phyloP scores from a whole-genome alignment of 1,140 invertebrate species.

The Rhopalosiphum maidis region DNA sequence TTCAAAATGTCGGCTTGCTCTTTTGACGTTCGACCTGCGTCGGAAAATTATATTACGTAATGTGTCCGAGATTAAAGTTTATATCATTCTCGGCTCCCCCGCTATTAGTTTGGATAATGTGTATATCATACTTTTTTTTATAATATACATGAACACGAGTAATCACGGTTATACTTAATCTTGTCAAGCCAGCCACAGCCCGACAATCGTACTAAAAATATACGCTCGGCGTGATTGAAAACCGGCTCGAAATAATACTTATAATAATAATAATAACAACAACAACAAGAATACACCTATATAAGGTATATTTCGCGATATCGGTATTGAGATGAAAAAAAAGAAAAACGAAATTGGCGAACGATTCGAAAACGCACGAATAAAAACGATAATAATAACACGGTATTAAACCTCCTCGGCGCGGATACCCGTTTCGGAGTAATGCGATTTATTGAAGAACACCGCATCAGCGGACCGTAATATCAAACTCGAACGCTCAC shows the following conservation, averaged over 20 bases:
- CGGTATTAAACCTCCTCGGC: background rate
- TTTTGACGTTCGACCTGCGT: background rate
- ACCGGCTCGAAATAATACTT: background rate
- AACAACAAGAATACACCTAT: background rate
- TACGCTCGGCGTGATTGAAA: background rate
- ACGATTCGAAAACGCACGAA: background rate
- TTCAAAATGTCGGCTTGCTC: background rate
- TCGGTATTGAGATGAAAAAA: background rate
- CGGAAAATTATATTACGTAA: background rate
- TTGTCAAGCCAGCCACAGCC: background rate
- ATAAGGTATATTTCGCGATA: background rate
- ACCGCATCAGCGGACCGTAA: background rate
- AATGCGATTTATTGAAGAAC: background rate
- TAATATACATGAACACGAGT: background rate
- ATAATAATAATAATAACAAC: background rate
- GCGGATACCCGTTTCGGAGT: background rate
- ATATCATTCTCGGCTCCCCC: background rate
- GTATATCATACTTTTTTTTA: too few relatives aligned
- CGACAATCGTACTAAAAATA: background rate
- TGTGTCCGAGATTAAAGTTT: slow-evolving; percentile 6
- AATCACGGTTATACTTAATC: background rate
- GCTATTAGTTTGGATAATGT: background rate
- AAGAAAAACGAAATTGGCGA: background rate
- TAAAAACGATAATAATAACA: background rate
- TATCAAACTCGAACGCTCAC: background rate